phyloP scores from a whole-genome alignment of 1,140 invertebrate genomes.

The Metopolophium dirhodum region DNA sequence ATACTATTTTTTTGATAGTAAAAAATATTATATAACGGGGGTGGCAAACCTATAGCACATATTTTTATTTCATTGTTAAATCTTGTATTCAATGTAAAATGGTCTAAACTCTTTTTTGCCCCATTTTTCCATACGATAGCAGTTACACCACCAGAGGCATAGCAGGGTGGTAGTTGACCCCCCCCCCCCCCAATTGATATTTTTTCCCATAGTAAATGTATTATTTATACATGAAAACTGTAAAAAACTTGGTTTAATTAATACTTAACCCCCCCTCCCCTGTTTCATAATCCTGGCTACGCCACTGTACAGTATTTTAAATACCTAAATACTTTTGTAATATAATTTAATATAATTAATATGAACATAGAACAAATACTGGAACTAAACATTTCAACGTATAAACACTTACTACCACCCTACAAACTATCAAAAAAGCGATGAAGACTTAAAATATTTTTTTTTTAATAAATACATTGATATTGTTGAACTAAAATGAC shows the following conservation, averaged over 20 bases:
- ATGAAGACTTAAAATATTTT: background rate
- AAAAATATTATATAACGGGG: background rate
- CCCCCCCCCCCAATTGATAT: no score
- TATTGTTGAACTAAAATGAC: background rate
- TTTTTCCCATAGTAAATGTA: no score
- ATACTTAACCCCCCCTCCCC: no score
- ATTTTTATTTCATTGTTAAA: background rate
- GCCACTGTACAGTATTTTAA: background rate
- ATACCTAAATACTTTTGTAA: background rate
- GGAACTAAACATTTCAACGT: background rate
- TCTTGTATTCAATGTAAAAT: background rate
- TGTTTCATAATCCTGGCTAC: no score
- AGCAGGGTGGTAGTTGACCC: no score
- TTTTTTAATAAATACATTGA: no score
- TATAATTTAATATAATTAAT: background rate
- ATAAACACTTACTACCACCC: background rate
- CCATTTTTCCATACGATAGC: no score
- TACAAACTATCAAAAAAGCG: background rate
- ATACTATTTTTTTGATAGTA: no score
- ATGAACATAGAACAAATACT: background rate
- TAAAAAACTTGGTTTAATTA: no score
- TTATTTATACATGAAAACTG: no score
- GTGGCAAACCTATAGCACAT: background rate
- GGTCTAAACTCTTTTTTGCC: no score
- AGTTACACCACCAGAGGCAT: no score